Evolutionary conservation across 2,113 vertebrate genomes (phyloP).

Genomic region (Erythrolamprus reginae): DNA sequence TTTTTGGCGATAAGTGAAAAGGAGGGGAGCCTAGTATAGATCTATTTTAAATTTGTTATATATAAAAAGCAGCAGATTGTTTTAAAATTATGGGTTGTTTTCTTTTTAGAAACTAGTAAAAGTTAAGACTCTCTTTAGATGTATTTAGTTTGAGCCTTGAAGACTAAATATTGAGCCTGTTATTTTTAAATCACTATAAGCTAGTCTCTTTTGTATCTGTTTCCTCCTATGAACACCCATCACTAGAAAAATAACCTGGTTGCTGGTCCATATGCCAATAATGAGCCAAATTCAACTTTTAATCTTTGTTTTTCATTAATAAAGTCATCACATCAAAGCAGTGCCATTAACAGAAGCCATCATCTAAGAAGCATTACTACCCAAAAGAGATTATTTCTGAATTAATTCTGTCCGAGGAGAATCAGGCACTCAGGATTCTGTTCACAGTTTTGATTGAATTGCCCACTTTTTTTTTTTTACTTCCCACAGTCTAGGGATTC

Average conservation of each 20-base stretch:
- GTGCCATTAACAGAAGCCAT: not conserved
- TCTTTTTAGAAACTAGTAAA: not conserved
- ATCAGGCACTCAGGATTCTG: not conserved
- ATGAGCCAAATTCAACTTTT: not conserved
- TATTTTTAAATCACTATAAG: not conserved
- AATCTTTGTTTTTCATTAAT: not conserved
- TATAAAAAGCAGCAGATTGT: not conserved
- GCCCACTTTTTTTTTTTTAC: not conserved
- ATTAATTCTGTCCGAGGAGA: not conserved
- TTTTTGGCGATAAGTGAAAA: too few relatives aligned
- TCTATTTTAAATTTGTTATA: too few relatives aligned
- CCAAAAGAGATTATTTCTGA: not conserved
- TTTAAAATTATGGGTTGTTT: not conserved
- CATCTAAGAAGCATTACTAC: fast-evolving
- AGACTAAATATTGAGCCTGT: not conserved
- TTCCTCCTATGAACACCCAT: not conserved
- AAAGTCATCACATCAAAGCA: not conserved
- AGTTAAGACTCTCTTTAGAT: not conserved
- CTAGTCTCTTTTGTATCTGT: not conserved
- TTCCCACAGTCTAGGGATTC: not conserved
- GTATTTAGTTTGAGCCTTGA: not conserved
- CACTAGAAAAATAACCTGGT: not conserved
- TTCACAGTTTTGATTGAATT: not conserved
- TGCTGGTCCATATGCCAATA: not conserved
- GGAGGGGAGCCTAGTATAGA: too few relatives aligned